Evolutionary conservation across 2,888 invertebrate species (phyloP).

Genomic region (Doris montereyensis): DNA sequence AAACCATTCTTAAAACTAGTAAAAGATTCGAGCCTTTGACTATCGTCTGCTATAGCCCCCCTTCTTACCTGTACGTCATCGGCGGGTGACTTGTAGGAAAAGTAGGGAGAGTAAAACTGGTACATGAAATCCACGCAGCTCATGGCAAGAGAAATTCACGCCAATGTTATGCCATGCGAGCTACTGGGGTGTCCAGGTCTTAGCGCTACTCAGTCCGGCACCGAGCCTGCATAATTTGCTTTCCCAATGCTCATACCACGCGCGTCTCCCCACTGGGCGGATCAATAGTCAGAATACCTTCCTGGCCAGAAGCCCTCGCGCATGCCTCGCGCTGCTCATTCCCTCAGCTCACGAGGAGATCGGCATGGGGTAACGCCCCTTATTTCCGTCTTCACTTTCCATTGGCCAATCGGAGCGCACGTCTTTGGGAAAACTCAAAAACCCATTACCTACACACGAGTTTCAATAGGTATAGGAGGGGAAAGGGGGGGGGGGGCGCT

Average conservation of each 20-base stretch:
- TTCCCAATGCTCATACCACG: conserved; percentile 28
- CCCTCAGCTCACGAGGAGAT: conserved; percentile 27
- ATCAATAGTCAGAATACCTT: conserved; percentile 28
- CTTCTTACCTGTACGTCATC: conserved; percentile 50
- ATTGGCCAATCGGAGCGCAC: too few species aligned
- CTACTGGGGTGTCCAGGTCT: not conserved
- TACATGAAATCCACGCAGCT: conserved; percentile 53
- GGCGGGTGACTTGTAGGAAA: conserved; percentile 48
- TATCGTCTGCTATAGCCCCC: too few species aligned
- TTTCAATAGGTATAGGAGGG: not conserved
- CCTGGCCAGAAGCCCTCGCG: conserved; percentile 32
- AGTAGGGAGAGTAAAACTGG: conserved; percentile 53
- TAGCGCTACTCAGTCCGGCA: not conserved
- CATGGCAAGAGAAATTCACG: conserved; percentile 34
- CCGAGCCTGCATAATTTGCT: not conserved
- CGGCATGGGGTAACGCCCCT: too few species aligned
- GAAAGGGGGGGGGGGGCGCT: not conserved
- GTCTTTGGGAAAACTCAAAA: too few species aligned
- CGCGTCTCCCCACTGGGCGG: conserved; percentile 35
- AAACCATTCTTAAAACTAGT: too few species aligned
- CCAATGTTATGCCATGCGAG: conserved; percentile 24
- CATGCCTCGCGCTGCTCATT: conserved; percentile 38
- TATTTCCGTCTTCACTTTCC: too few species aligned
- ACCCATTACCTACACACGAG: not conserved
- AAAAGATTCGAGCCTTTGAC: too few species aligned